A percentile compares a stretch with the other conserved stretches of the same genome.
These are phyloP conservation scores for Protobothrops mucrosquamatus DNA, from an alignment of 2,113 vertebrate species.

Conservation along the genomic window DNA sequence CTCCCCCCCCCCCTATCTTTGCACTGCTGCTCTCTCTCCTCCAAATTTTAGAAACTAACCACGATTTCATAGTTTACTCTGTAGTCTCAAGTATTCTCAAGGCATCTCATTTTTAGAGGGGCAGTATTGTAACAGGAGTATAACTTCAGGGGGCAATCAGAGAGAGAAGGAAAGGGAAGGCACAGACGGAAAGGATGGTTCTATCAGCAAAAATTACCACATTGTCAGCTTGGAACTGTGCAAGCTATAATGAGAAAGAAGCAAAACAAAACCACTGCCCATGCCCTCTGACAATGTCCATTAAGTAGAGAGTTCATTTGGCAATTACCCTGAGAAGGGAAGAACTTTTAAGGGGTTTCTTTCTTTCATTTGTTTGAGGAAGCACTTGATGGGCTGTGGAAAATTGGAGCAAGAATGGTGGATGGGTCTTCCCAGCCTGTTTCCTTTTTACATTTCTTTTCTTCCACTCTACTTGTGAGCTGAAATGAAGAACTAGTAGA, in stretches of 20 bases:
- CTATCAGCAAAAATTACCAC: constrained; percentile 49
- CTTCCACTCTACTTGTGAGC: neutral
- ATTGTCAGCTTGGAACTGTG: constrained; percentile 49
- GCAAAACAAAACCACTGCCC: constrained; percentile 38
- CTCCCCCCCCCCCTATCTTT: neutral
- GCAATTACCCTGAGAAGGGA: constrained; percentile 42
- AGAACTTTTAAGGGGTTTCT: neutral
- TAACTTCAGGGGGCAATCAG: neutral
- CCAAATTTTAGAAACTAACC: neutral
- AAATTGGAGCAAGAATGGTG: constrained; percentile 27
- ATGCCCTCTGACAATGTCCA: constrained; percentile 44
- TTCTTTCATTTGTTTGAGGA: constrained; percentile 28
- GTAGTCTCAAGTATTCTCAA: constrained; percentile 49
- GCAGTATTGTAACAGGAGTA: constrained; percentile 21
- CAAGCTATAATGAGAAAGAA: constrained; percentile 41
- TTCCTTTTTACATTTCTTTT: neutral
- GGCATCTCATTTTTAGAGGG: constrained; percentile 7
- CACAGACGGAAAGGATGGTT: constrained; percentile 31
- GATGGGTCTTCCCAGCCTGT: neutral
- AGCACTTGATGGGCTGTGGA: neutral
- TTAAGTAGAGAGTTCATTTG: constrained; percentile 31
- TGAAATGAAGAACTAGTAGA: constrained; percentile 44
- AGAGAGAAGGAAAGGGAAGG: neutral
- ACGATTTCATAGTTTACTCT: constrained; percentile 50
- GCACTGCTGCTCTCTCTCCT: neutral